Evolutionary conservation across 2,888 invertebrate species (phyloP).

Genomic region (Scaptomyza cyrtandrae): DNA sequence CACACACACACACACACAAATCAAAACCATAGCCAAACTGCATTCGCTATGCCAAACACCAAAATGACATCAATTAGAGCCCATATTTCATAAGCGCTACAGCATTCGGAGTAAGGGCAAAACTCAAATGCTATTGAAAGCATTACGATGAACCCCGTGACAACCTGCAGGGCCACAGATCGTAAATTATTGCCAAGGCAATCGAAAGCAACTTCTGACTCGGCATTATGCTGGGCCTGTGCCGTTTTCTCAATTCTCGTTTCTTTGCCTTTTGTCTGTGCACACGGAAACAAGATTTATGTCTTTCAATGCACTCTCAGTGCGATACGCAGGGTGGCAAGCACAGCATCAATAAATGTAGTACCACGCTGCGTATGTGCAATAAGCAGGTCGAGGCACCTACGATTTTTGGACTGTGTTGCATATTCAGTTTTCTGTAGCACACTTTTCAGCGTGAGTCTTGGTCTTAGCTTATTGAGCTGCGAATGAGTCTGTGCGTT

Average conservation of each 20-base stretch:
- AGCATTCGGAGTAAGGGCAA: constrained; percentile 17
- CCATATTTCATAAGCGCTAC: constrained; percentile 58
- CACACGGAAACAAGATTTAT: constrained; percentile 54
- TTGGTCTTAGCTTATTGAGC: constrained; percentile 44
- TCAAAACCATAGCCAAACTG: constrained; percentile 29
- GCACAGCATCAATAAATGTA: constrained; percentile 58
- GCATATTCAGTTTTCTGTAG: constrained; percentile 28
- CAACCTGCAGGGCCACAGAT: constrained; percentile 43
- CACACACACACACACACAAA: constrained; percentile 3
- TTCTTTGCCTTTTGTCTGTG: constrained; percentile 23
- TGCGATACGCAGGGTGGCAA: constrained; percentile 11
- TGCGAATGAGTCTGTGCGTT: constrained; percentile 1
- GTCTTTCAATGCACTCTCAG: constrained; percentile 43
- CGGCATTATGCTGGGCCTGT: constrained; percentile 18
- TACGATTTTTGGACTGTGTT: constrained; percentile 34
- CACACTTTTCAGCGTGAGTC: constrained; percentile 36
- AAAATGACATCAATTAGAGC: constrained; percentile 60
- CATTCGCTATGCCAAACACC: constrained; percentile 53
- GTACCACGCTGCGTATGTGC: constrained; percentile 62
- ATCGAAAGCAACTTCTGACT: constrained; percentile 48
- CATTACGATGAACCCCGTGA: constrained; percentile 57
- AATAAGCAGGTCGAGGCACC: constrained; percentile 19
- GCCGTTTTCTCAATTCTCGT: constrained; percentile 3
- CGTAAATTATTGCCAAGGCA: constrained; percentile 60
- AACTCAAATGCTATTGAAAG: constrained; percentile 60